A percentile compares a stretch with the other conserved stretches of the same genome.
Evolutionary conservation across 1,140 invertebrate genomes (phyloP).

Genomic region (Pantala flavescens): DNA sequence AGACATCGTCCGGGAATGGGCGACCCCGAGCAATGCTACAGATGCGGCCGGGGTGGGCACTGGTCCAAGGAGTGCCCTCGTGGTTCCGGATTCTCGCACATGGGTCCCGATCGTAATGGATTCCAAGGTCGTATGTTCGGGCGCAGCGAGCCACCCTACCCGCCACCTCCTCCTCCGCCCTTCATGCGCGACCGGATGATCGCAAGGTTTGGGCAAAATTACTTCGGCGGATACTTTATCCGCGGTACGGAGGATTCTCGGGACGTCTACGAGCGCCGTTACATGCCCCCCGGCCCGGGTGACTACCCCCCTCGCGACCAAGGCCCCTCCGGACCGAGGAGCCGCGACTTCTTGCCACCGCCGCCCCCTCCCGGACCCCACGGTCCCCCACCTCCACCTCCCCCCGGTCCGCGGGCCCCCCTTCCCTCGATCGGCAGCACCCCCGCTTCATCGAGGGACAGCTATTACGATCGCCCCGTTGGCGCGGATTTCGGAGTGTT

Average conservation of each 20-base stretch:
- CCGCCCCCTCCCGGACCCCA: background rate
- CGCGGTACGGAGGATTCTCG: background rate
- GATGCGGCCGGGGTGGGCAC: slow-evolving; percentile 81
- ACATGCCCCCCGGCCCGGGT: background rate
- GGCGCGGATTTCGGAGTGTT: background rate
- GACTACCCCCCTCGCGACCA: background rate
- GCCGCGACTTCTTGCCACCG: background rate
- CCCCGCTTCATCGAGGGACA: background rate
- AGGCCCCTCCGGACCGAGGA: background rate
- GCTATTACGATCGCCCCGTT: background rate
- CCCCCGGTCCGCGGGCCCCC: background rate
- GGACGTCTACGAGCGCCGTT: background rate
- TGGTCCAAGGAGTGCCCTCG: slow-evolving; percentile 87
- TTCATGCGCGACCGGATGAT: slow-evolving; percentile 78
- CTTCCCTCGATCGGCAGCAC: slow-evolving; percentile 1
- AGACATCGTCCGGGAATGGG: slow-evolving; percentile 89
- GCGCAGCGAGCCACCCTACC: slow-evolving; percentile 51
- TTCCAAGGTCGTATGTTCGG: slow-evolving; percentile 3
- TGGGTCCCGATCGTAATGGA: slow-evolving; percentile 2
- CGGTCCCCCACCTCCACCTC: background rate
- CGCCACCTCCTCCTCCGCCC: slow-evolving; percentile 59
- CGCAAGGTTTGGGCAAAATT: slow-evolving; percentile 69
- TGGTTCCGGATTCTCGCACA: background rate
- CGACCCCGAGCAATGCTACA: slow-evolving; percentile 86
- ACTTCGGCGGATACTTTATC: slow-evolving; percentile 22